These are phyloP conservation scores for Erebia ligea DNA, from an alignment of 2,888 invertebrate genomes.

Conservation along the genomic window DNA sequence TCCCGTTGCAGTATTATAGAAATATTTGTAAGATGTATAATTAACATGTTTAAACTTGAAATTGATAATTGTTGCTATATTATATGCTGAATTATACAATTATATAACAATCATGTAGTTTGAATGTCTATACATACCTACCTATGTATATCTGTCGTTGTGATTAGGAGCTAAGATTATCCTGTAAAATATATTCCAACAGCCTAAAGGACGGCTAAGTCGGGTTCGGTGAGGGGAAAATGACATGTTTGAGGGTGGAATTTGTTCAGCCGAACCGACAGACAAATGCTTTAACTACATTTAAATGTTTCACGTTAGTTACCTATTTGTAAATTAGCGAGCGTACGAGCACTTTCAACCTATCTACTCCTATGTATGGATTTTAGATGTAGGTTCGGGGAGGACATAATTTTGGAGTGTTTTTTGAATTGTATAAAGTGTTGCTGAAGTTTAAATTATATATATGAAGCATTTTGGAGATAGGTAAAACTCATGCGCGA, in stretches of 20 bases:
- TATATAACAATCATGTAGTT: conserved; percentile 41
- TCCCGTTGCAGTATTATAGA: background rate
- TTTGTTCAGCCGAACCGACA: conserved; percentile 62
- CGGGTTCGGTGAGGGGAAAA: conserved; percentile 55
- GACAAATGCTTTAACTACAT: conserved; percentile 80
- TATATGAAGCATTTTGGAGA: conserved; percentile 3
- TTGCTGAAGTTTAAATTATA: conserved; percentile 13
- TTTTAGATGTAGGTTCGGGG: conserved; percentile 25
- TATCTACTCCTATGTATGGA: conserved; percentile 33
- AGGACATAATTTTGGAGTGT: conserved; percentile 9
- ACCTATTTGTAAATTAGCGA: conserved; percentile 69
- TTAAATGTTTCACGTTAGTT: conserved; percentile 77
- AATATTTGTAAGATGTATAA: conserved; percentile 21
- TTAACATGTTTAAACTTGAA: conserved; percentile 19
- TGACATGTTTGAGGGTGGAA: conserved; percentile 23
- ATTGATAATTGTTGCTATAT: conserved; percentile 31
- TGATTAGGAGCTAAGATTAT: conserved; percentile 77
- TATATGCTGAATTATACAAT: conserved; percentile 33
- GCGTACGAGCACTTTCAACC: conserved; percentile 47
- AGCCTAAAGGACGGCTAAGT: conserved; percentile 78
- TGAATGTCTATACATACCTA: conserved; percentile 44
- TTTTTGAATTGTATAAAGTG: conserved; percentile 36
- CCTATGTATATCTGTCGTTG: conserved; percentile 63
- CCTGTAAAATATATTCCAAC: conserved; percentile 61
- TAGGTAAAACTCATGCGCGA: background rate